Evolutionary conservation across 2,888 invertebrate species (phyloP).

Genomic region (Phragmatobia fuliginosa): DNA sequence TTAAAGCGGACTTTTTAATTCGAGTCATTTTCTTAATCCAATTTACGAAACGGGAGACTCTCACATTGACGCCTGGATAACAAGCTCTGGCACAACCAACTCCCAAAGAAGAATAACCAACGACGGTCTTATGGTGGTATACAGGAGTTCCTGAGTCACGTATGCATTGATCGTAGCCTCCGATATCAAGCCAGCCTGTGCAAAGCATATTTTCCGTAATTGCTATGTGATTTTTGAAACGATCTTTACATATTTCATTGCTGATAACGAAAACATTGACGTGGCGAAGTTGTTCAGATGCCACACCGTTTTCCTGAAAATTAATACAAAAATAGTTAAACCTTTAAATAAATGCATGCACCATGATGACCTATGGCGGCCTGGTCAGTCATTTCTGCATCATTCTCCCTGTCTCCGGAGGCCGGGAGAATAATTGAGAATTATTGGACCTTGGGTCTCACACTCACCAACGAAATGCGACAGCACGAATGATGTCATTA

Average conservation of each 20-base stretch:
- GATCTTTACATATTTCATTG: constrained; percentile 50
- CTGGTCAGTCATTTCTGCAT: no score
- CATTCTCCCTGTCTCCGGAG: no score
- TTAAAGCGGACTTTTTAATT: not conserved
- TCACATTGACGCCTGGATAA: constrained; percentile 4
- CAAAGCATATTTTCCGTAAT: constrained; percentile 64
- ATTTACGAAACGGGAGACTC: not conserved
- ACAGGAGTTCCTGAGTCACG: constrained; percentile 66
- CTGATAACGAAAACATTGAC: constrained; percentile 60
- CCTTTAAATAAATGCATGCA: not conserved
- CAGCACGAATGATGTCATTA: no score
- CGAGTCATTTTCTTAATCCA: not conserved
- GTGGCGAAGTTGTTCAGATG: constrained; percentile 57
- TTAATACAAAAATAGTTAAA: not conserved
- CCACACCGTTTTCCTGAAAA: constrained; percentile 46
- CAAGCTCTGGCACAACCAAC: not conserved
- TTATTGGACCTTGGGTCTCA: no score
- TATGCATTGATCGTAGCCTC: constrained; percentile 58
- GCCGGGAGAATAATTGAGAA: no score
- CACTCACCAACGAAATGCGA: no score
- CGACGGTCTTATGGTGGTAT: constrained; percentile 36
- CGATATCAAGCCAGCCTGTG: constrained; percentile 59
- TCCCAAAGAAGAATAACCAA: constrained; percentile 5
- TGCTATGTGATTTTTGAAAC: constrained; percentile 15
- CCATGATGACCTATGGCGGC: no score